A percentile compares a stretch with the other conserved stretches of the same genome.
Conservation (phyloP, 1,140 invertebrate genomes). For the Anastatus disparis region DNA sequence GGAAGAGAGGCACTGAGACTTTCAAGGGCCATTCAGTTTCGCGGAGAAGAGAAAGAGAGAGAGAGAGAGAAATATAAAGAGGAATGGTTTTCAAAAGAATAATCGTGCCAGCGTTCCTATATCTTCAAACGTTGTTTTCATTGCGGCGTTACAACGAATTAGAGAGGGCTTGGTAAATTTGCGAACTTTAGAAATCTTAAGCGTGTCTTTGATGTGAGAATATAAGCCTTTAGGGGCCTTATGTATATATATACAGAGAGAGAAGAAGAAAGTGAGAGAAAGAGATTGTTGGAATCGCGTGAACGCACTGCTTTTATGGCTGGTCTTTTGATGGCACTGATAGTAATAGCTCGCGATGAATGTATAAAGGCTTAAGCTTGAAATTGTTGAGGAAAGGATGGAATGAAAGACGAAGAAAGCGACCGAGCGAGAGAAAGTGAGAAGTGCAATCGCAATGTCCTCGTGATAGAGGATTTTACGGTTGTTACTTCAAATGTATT, state of each 20-base stretch:
- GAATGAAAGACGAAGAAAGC: too few relatives aligned
- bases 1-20: too few relatives aligned
- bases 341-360: slow-evolving; percentile 5
- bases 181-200: slow-evolving; percentile 27
- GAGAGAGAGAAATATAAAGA: background rate
- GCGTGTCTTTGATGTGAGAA: slow-evolving; percentile 15
- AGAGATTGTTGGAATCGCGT: background rate
- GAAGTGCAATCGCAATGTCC: too few relatives aligned
- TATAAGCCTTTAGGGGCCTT: too few relatives aligned
- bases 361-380: background rate
- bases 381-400: background rate
- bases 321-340: slow-evolving; percentile 31
- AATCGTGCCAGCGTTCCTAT: slow-evolving; percentile 38
- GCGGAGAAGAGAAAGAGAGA: background rate
- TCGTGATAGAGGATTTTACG: slow-evolving; percentile 43
- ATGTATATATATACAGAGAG: too few relatives aligned
- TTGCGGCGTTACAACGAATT: too few relatives aligned
- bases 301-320: slow-evolving; percentile 14
- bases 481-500: slow-evolving; percentile 31
- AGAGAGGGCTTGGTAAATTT: slow-evolving; percentile 37
- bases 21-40: slow-evolving; percentile 31
- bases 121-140: slow-evolving; percentile 1
- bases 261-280: background rate
- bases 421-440: too few relatives aligned
- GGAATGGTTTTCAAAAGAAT: slow-evolving; percentile 16